Percentiles rank a stretch among this genome's conserved stretches.
Conservation (phyloP, 2,113 vertebrate genomes). For the Brachyhypopomus occidentalis region DNA sequence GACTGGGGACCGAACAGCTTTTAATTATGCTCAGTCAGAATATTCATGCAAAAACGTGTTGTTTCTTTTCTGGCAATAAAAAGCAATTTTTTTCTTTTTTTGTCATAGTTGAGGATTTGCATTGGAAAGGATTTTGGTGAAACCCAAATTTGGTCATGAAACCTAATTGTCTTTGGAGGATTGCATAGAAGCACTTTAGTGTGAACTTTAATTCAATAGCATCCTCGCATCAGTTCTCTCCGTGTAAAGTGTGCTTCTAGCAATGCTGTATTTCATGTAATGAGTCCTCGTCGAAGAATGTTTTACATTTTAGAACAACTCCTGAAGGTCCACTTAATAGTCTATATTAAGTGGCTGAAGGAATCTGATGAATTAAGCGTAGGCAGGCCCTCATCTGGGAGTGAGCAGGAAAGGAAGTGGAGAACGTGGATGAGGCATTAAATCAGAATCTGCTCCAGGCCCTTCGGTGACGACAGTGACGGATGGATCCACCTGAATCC, state of each 20-base stretch:
- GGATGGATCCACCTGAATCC: background rate
- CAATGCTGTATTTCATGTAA: background rate
- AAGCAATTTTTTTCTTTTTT: background rate
- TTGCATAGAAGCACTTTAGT: background rate
- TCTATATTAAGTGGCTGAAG: background rate
- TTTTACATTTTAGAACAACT: background rate
- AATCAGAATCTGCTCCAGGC: conserved; percentile 28
- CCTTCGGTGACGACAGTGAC: conserved; percentile 22
- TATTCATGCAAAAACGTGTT: background rate
- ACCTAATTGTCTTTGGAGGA: background rate
- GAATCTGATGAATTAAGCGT: conserved; percentile 1
- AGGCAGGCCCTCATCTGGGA: background rate
- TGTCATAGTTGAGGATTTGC: no score
- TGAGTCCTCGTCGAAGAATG: background rate
- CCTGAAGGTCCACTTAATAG: conserved; percentile 15
- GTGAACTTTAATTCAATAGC: background rate
- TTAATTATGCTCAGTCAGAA: background rate
- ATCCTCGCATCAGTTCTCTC: background rate
- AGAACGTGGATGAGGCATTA: conserved; percentile 15
- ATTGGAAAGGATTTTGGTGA: no score
- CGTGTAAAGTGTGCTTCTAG: background rate
- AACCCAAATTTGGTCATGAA: background rate
- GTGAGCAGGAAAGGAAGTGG: conserved; percentile 18
- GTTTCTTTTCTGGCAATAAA: background rate
- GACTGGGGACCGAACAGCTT: background rate